Percentiles rank a stretch among this genome's conserved stretches.
Evolutionary conservation across 2,888 invertebrate species (phyloP).

Genomic region (Fragum fragum): DNA sequence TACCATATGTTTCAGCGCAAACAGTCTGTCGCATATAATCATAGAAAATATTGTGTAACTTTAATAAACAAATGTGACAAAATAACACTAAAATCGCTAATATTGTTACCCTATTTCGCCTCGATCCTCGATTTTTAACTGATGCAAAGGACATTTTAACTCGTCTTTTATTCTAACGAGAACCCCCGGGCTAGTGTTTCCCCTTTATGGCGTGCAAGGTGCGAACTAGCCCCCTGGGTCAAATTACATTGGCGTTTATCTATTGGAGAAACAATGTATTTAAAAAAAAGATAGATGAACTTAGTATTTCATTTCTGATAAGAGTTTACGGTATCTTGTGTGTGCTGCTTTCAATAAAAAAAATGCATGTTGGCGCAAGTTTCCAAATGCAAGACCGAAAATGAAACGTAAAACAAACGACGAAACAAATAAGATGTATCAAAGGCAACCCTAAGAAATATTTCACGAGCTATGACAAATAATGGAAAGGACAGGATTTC

Average conservation of each 20-base stretch:
- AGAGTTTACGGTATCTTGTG: too few relatives aligned
- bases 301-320: too few relatives aligned
- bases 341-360: too few relatives aligned
- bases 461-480: too few relatives aligned
- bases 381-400: too few relatives aligned
- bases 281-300: too few relatives aligned
- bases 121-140: neutral
- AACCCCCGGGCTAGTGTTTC: constrained; percentile 8
- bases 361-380: too few relatives aligned
- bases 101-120: constrained; percentile 10
- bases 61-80: neutral
- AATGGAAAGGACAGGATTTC: too few relatives aligned
- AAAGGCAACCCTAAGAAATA: too few relatives aligned
- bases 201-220: constrained; percentile 15
- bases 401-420: too few relatives aligned
- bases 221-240: constrained; percentile 44
- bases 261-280: too few relatives aligned
- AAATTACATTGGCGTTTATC: neutral
- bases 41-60: neutral
- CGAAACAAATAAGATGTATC: too few relatives aligned
- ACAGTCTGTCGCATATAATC: constrained; percentile 1
- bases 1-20: constrained; percentile 8
- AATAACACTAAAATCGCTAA: constrained; percentile 25
- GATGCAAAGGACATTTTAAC: constrained; percentile 21
- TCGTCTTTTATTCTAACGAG: constrained; percentile 10